A percentile compares a stretch with the other conserved stretches of the same genome.
Evolutionary conservation across 2,888 invertebrate species (phyloP).

Genomic region (Petrophora chlorosata): DNA sequence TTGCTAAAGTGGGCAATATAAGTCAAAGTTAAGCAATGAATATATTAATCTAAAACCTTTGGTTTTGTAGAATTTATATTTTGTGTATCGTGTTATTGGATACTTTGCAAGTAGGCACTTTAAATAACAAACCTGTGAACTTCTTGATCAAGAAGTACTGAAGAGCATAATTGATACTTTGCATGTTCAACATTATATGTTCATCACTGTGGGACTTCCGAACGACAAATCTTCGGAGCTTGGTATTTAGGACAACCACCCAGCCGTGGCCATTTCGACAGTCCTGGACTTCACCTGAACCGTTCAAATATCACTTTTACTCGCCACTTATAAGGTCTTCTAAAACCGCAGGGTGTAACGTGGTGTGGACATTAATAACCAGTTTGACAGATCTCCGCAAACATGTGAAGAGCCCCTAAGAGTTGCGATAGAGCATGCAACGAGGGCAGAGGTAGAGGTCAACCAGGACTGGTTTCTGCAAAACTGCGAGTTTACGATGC

Average conservation of each 20-base stretch:
- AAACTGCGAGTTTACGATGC: conserved; percentile 45
- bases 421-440: conserved; percentile 29
- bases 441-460: conserved; percentile 35
- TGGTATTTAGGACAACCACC: conserved; percentile 68
- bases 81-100: too few species aligned
- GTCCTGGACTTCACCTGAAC: conserved; percentile 40
- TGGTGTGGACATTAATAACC: conserved; percentile 35
- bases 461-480: conserved; percentile 36
- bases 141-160: too few species aligned
- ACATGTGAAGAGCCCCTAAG: conserved; percentile 25
- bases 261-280: conserved; percentile 60
- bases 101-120: too few species aligned
- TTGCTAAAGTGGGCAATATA: too few species aligned
- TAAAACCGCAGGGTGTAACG: conserved; percentile 31
- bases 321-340: conserved; percentile 34
- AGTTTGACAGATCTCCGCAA: conserved; percentile 40
- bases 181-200: not conserved
- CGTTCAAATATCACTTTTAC: conserved; percentile 48
- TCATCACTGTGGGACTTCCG: conserved; percentile 46
- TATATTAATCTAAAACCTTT: too few species aligned
- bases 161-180: too few species aligned
- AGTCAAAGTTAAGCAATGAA: too few species aligned
- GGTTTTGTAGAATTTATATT: too few species aligned
- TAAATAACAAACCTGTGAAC: too few species aligned
- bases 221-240: conserved; percentile 55